A percentile compares a stretch with the other conserved stretches of the same genome.
phyloP scores from a whole-genome alignment of 1,140 invertebrate species.

The Papilio dardanus region DNA sequence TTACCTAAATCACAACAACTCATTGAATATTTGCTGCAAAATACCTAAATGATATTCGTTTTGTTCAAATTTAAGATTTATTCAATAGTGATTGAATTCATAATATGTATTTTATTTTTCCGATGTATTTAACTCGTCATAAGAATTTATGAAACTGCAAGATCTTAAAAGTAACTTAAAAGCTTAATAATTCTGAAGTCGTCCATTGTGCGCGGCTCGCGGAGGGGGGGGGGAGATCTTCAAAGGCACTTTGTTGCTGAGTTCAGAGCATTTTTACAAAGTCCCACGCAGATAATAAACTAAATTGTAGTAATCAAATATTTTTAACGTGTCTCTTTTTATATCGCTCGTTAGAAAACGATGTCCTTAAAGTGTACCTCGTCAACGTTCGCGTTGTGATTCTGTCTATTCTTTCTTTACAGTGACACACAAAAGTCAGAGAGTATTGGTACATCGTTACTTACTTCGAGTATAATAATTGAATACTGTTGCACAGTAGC shows the following conservation, averaged over 20 bases:
- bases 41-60: neutral
- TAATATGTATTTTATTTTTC: neutral
- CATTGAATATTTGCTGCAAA: neutral
- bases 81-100: neutral
- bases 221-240: neutral
- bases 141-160: neutral
- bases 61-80: neutral
- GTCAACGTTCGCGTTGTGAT: neutral
- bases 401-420: neutral
- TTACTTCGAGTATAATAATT: no score
- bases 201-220: neutral
- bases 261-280: neutral
- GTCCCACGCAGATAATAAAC: slow-evolving; percentile 2
- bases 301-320: slow-evolving; percentile 14
- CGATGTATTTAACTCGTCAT: neutral
- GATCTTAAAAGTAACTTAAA: slow-evolving; percentile 6
- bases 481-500: no score
- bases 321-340: neutral
- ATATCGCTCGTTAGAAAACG: neutral
- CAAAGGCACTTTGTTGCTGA: neutral
- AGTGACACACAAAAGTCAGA: no score
- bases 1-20: neutral
- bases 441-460: no score
- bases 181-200: slow-evolving; percentile 2
- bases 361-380: neutral